Conservation (phyloP, 2,888 invertebrate species). For the Cloeon dipterum region DNA sequence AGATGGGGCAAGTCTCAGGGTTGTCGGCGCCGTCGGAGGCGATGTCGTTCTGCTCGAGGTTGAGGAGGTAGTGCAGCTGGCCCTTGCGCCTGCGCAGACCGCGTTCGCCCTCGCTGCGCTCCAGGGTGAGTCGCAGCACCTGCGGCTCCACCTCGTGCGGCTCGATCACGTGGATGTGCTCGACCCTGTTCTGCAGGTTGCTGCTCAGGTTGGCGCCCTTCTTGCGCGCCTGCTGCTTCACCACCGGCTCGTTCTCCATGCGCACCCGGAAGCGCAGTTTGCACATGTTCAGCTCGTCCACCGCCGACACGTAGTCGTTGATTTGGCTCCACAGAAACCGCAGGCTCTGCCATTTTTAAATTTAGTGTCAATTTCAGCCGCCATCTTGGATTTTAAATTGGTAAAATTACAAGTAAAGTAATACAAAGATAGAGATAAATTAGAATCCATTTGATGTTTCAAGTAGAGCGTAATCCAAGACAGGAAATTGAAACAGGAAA, state of each 20-base stretch:
- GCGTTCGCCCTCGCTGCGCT: slow-evolving; percentile 12
- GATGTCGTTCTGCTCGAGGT: slow-evolving; percentile 27
- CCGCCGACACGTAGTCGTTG: slow-evolving; percentile 27
- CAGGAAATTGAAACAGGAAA: too few species aligned
- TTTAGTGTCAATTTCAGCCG: background rate
- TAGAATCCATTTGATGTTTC: too few species aligned
- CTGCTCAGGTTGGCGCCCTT: slow-evolving; percentile 11
- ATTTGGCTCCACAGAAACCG: slow-evolving; percentile 18
- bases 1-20: slow-evolving; percentile 47
- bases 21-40: slow-evolving; percentile 20
- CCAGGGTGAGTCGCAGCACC: slow-evolving; percentile 11
- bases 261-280: slow-evolving; percentile 30
- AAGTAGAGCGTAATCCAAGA: too few species aligned
- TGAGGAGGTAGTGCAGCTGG: slow-evolving; percentile 37
- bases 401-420: too few species aligned
- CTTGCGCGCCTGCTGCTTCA: slow-evolving; percentile 7
- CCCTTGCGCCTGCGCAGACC: slow-evolving; percentile 29
- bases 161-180: slow-evolving; percentile 18
- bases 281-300: slow-evolving; percentile 51
- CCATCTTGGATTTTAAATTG: too few species aligned
- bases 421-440: too few species aligned
- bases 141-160: slow-evolving; percentile 16
- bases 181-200: slow-evolving; percentile 15
- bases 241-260: slow-evolving; percentile 17
- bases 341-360: slow-evolving; percentile 10